phyloP scores from a whole-genome alignment of 2,797 vertebrate genomes.

The Nothura maculosa region DNA sequence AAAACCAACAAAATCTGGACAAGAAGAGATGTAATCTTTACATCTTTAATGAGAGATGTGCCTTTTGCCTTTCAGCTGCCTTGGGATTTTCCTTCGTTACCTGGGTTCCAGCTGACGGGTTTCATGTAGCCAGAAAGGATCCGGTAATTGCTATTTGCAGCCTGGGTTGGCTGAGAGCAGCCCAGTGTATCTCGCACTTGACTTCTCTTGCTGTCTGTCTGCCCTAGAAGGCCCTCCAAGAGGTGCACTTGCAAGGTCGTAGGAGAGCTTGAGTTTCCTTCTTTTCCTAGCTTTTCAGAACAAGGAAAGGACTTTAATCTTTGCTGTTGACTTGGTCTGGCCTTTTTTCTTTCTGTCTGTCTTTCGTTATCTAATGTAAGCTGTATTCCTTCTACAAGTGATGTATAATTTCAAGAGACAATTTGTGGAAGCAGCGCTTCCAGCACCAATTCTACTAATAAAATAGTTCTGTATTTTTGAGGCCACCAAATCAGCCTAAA shows the following conservation, averaged over 20 bases:
- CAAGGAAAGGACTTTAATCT: background rate
- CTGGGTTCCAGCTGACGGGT: background rate
- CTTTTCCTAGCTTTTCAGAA: background rate
- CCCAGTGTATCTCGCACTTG: fast-evolving
- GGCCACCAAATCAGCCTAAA: background rate
- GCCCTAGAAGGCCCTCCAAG: background rate
- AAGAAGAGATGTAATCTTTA: background rate
- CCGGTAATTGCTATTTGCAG: background rate
- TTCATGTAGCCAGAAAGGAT: background rate
- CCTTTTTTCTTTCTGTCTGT: background rate
- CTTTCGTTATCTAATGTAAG: background rate
- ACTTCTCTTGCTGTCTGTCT: background rate
- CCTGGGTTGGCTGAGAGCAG: background rate
- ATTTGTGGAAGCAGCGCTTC: background rate
- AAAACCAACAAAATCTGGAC: background rate
- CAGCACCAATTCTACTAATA: background rate
- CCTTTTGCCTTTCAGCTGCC: background rate
- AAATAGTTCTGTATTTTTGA: background rate
- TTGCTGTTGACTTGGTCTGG: background rate
- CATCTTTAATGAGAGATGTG: background rate
- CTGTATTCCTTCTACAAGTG: background rate
- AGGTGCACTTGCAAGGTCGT: background rate
- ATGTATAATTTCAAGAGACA: background rate
- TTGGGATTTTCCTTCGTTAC: background rate
- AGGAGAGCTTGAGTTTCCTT: background rate